These are phyloP conservation scores for Sinotaia quadrata DNA, from an alignment of 2,888 invertebrate species.

Conservation along the genomic window DNA sequence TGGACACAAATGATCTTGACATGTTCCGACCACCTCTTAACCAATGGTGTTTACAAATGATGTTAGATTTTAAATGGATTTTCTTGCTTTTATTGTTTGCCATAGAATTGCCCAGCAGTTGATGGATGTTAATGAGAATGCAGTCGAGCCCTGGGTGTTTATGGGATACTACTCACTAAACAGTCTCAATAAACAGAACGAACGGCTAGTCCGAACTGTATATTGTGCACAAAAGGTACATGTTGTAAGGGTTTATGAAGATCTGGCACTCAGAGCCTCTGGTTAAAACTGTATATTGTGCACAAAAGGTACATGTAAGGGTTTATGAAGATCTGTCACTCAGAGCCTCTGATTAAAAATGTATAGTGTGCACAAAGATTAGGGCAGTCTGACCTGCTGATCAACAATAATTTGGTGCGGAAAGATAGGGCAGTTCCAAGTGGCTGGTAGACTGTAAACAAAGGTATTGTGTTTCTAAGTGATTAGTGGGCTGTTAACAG, in stretches of 20 bases:
- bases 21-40: too few species aligned
- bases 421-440: too few species aligned
- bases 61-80: background rate
- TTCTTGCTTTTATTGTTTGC: background rate
- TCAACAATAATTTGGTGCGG: too few species aligned
- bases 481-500: too few species aligned
- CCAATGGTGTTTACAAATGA: background rate
- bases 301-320: constrained; percentile 76
- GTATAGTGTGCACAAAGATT: constrained; percentile 83
- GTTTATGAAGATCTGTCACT: background rate
- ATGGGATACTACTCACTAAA: constrained; percentile 82
- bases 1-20: too few species aligned
- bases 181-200: constrained; percentile 61
- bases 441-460: too few species aligned
- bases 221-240: constrained; percentile 81
- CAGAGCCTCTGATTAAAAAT: constrained; percentile 71
- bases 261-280: background rate
- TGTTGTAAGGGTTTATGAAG: background rate
- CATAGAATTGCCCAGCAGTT: constrained; percentile 75
- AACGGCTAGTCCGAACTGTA: constrained; percentile 76
- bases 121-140: constrained; percentile 75
- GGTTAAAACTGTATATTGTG: constrained; percentile 80
- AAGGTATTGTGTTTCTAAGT: too few species aligned
- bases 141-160: constrained; percentile 83
- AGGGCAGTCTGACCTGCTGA: too few species aligned